phyloP scores from a whole-genome alignment of 2,888 invertebrate species.

The Vanessa cardui region DNA sequence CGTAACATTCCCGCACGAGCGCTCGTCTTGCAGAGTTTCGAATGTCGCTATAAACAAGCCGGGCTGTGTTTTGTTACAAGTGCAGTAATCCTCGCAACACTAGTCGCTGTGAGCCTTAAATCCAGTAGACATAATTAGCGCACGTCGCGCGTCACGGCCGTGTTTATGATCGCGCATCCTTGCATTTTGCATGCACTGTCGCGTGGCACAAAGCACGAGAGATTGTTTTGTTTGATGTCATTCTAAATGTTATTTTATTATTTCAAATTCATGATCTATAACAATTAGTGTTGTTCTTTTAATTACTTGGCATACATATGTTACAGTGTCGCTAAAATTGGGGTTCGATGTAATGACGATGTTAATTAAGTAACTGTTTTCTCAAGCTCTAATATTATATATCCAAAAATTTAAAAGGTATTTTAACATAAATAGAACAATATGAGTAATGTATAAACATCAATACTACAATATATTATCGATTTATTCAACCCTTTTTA shows the following conservation, averaged over 20 bases:
- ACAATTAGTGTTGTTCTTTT: too few species aligned
- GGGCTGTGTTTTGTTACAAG: constrained; percentile 18
- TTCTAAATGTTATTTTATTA: not conserved
- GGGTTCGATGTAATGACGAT: too few species aligned
- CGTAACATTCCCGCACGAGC: not conserved
- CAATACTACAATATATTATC: too few species aligned
- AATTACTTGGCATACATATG: too few species aligned
- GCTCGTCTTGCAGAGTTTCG: not conserved
- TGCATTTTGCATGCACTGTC: constrained; percentile 18
- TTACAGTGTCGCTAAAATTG: too few species aligned
- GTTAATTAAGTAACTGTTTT: too few species aligned
- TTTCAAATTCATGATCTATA: too few species aligned
- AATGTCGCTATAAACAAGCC: not conserved
- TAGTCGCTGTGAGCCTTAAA: constrained; percentile 19
- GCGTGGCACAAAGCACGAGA: constrained; percentile 4
- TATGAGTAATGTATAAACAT: too few species aligned
- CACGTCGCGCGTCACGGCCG: constrained; percentile 32
- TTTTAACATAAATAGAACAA: too few species aligned
- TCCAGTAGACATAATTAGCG: constrained; percentile 40
- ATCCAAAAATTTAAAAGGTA: too few species aligned
- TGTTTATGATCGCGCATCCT: constrained; percentile 37
- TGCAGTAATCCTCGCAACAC: constrained; percentile 28
- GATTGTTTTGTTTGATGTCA: not conserved
- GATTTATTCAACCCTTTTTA: too few species aligned
- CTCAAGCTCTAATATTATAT: too few species aligned